Conservation (phyloP, 2,888 invertebrate species). For the Lasioglossum oenotherae region DNA sequence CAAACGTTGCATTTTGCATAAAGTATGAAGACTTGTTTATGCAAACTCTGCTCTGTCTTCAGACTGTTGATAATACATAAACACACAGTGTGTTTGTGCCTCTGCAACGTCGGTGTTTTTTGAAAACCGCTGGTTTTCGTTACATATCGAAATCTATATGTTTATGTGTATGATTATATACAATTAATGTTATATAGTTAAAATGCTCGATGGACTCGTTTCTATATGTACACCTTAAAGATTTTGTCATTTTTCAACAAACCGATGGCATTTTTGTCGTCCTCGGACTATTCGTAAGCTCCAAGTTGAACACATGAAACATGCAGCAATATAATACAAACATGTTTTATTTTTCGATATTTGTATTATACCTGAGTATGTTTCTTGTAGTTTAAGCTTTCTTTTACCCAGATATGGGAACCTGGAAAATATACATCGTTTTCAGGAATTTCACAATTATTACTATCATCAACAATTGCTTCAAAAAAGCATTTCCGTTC, state of each 20-base stretch:
- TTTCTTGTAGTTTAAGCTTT: conserved; percentile 42
- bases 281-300: conserved; percentile 9
- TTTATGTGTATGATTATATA: conserved; percentile 4
- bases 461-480: conserved; percentile 30
- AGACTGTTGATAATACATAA: conserved; percentile 24
- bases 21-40: conserved; percentile 47
- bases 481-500: conserved; percentile 12
- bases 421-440: conserved; percentile 20
- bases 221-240: not conserved
- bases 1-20: conserved; percentile 43
- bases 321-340: conserved; percentile 29
- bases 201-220: conserved; percentile 8
- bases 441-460: conserved; percentile 26
- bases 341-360: conserved; percentile 39
- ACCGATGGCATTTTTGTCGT: conserved; percentile 18
- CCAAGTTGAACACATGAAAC: conserved; percentile 34
- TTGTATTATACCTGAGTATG: conserved; percentile 27
- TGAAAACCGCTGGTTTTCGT: conserved; percentile 47
- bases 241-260: conserved; percentile 24
- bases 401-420: conserved; percentile 6
- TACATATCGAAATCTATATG: conserved; percentile 9
- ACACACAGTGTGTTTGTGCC: conserved; percentile 2
- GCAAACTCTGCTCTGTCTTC: conserved; percentile 34
- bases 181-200: conserved; percentile 16
- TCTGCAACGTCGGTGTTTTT: conserved; percentile 33